Evolutionary conservation across 2,797 vertebrate genomes (phyloP).

Genomic region (Microctenopoma lineatum): DNA sequence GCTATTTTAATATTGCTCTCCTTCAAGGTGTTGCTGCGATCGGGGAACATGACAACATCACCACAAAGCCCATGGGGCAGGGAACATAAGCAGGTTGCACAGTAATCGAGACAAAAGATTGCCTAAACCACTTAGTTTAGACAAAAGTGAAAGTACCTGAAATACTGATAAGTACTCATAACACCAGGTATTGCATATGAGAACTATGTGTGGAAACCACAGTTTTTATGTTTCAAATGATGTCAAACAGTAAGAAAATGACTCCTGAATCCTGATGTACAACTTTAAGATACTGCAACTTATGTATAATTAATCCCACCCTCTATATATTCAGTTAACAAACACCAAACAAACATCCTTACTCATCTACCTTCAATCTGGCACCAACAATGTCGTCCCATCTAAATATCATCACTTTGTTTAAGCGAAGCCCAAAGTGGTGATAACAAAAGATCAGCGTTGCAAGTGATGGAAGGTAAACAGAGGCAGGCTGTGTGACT

Average conservation of each 20-base stretch:
- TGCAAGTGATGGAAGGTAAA: slow-evolving; percentile 67
- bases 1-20: too few relatives aligned
- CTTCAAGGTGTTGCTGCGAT: neutral
- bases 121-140: neutral
- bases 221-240: neutral
- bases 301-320: too few relatives aligned
- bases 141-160: neutral
- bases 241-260: neutral
- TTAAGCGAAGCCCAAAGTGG: slow-evolving; percentile 49
- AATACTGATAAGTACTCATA: too few relatives aligned
- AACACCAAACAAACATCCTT: slow-evolving; percentile 21
- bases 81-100: neutral
- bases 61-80: neutral
- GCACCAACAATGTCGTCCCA: slow-evolving; percentile 32
- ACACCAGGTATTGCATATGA: too few relatives aligned
- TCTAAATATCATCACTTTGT: slow-evolving; percentile 62
- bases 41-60: neutral
- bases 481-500: slow-evolving; percentile 46
- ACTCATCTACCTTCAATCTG: slow-evolving; percentile 28
- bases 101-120: slow-evolving; percentile 1
- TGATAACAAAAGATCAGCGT: slow-evolving; percentile 62
- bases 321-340: neutral
- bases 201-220: neutral
- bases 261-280: too few relatives aligned
- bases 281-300: too few relatives aligned